Percentiles rank a stretch among this genome's conserved stretches.
These are phyloP conservation scores for Anthophora plumipes DNA, from an alignment of 2,888 invertebrate species.

Conservation along the genomic window DNA sequence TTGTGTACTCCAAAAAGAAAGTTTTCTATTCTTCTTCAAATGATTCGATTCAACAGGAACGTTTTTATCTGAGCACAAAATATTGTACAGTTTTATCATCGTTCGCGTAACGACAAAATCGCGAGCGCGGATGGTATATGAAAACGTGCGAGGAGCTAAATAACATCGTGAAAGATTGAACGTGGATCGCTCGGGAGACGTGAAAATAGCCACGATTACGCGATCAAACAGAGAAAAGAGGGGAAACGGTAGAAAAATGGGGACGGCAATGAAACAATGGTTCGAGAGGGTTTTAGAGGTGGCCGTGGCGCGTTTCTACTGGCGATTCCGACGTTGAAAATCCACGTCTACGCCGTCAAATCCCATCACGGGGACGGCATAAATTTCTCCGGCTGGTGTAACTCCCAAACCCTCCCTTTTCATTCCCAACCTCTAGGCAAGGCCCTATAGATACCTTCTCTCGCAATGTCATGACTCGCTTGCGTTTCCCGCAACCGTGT, in stretches of 20 bases:
- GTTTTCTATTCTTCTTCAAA: too few species aligned
- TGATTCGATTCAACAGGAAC: too few species aligned
- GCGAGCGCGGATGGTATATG: too few species aligned
- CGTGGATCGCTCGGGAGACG: not conserved
- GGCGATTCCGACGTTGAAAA: slow-evolving; percentile 59
- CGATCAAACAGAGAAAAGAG: not conserved
- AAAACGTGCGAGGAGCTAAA: too few species aligned
- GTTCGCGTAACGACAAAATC: too few species aligned
- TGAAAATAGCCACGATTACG: not conserved
- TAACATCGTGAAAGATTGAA: too few species aligned
- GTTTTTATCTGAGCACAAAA: too few species aligned
- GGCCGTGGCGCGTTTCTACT: slow-evolving; percentile 20
- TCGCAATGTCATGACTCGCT: slow-evolving; percentile 57
- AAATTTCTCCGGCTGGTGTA: slow-evolving; percentile 59
- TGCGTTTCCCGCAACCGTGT: slow-evolving; percentile 53
- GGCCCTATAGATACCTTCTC: slow-evolving; percentile 61
- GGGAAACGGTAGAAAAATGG: not conserved
- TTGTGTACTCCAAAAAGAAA: too few species aligned
- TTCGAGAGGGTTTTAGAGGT: not conserved
- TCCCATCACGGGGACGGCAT: slow-evolving; percentile 66
- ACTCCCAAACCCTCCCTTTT: slow-evolving; percentile 49
- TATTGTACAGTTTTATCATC: too few species aligned
- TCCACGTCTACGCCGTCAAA: slow-evolving; percentile 67
- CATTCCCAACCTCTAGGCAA: slow-evolving; percentile 37
- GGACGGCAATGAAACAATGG: slow-evolving; percentile 41